Evolutionary conservation across 1,140 invertebrate species (phyloP).

Genomic region (Gonioctena quinquepunctata): DNA sequence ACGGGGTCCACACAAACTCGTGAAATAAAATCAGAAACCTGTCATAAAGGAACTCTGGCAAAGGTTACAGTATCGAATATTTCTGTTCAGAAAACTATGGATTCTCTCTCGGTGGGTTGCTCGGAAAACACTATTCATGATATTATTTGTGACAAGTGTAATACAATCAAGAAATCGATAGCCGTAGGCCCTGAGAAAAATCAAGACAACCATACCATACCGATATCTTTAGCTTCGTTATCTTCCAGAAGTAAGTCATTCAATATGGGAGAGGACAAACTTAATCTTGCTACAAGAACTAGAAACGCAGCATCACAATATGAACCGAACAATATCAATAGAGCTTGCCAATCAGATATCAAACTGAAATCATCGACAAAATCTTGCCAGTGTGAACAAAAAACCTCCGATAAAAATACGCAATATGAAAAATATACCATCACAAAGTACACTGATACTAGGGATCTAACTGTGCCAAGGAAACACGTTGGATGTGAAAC

Average conservation of each 20-base stretch:
- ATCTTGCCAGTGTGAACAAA: constrained; percentile 51
- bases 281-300: constrained; percentile 37
- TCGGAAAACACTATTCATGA: constrained; percentile 58
- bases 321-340: constrained; percentile 33
- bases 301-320: constrained; percentile 45
- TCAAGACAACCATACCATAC: constrained; percentile 33
- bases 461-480: constrained; percentile 33
- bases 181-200: constrained; percentile 54
- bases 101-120: constrained; percentile 55
- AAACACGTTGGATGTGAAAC: constrained; percentile 36
- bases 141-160: constrained; percentile 60
- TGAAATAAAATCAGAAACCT: constrained; percentile 22
- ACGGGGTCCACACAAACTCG: constrained; percentile 36
- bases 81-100: constrained; percentile 52
- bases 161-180: constrained; percentile 53
- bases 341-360: constrained; percentile 37
- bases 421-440: constrained; percentile 40
- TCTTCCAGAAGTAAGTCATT: constrained; percentile 51
- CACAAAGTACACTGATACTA: constrained; percentile 46
- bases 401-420: constrained; percentile 40
- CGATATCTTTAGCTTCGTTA: constrained; percentile 46
- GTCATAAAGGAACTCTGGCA: constrained; percentile 55
- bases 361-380: constrained; percentile 45
- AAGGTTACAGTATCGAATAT: constrained; percentile 47
- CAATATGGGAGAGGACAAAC: constrained; percentile 49